Evolutionary conservation across 2,888 invertebrate species (phyloP).

Genomic region (Protophormia terraenovae): DNA sequence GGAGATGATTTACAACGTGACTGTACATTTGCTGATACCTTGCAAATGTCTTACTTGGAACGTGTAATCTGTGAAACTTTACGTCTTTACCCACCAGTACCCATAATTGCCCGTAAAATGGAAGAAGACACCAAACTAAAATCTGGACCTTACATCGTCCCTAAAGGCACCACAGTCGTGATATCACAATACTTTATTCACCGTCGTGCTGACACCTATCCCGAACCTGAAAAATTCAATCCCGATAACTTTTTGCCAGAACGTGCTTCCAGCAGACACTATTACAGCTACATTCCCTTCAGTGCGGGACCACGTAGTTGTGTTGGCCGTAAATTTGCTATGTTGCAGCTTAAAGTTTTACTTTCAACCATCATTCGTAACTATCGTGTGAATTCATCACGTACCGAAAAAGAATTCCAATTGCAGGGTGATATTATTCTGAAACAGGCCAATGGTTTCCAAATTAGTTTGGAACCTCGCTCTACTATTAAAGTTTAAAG

Average conservation of each 20-base stretch:
- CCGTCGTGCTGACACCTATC: conserved; percentile 85
- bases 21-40: conserved; percentile 89
- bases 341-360: conserved; percentile 88
- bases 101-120: conserved; percentile 88
- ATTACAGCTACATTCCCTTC: conserved; percentile 90
- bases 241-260: conserved; percentile 91
- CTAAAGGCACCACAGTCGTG: conserved; percentile 87
- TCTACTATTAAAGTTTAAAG: conserved; percentile 50
- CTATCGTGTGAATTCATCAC: conserved; percentile 85
- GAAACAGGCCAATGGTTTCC: conserved; percentile 88
- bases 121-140: conserved; percentile 85
- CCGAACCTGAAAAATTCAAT: conserved; percentile 87
- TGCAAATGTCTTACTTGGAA: conserved; percentile 91
- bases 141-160: conserved; percentile 85
- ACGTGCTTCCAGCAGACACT: conserved; percentile 87
- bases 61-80: conserved; percentile 89
- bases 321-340: conserved; percentile 89
- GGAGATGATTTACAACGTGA: conserved; percentile 88
- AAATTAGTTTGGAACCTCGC: conserved; percentile 86
- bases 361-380: conserved; percentile 88
- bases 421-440: conserved; percentile 88
- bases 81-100: conserved; percentile 90
- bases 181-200: conserved; percentile 87
- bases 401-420: conserved; percentile 86
- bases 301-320: conserved; percentile 91